These are phyloP conservation scores for Leucophora obtusa DNA, from an alignment of 2,888 invertebrate species.

Conservation along the genomic window DNA sequence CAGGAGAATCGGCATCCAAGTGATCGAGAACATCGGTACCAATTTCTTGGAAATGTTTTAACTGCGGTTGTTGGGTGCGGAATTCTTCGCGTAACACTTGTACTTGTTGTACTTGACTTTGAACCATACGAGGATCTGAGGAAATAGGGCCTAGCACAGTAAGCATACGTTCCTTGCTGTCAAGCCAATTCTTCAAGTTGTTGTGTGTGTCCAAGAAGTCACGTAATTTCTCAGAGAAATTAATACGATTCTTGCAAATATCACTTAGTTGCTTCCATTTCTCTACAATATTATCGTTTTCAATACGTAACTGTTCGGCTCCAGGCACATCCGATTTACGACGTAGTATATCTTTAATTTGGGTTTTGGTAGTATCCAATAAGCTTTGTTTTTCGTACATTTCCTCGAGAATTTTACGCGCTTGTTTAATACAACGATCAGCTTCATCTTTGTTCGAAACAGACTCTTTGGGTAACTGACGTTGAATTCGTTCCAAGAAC, in stretches of 20 bases:
- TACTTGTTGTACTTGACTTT: conserved; percentile 96
- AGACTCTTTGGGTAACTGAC: conserved; percentile 90
- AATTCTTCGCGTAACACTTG: conserved; percentile 97
- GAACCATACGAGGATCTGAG: conserved; percentile 96
- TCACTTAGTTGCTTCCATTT: conserved; percentile 93
- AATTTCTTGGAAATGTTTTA: conserved; percentile 90
- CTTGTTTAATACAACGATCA: conserved; percentile 90
- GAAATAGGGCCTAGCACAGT: conserved; percentile 97
- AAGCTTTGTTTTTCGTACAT: conserved; percentile 95
- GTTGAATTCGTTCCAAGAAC: conserved; percentile 93
- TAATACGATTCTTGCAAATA: conserved; percentile 85
- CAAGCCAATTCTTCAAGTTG: conserved; percentile 91
- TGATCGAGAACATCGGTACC: conserved; percentile 86
- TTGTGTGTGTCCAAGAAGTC: conserved; percentile 95
- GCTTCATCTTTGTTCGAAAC: conserved; percentile 92
- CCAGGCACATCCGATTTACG: conserved; percentile 92
- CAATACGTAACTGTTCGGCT: conserved; percentile 89
- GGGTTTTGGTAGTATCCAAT: conserved; percentile 92
- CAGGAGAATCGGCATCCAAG: conserved; percentile 80
- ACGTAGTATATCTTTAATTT: conserved; percentile 91
- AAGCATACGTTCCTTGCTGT: conserved; percentile 96
- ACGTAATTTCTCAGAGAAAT: conserved; percentile 87
- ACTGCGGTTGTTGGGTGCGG: conserved; percentile 93
- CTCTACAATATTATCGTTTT: conserved; percentile 89
- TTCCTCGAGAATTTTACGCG: conserved; percentile 90